Evolutionary conservation across 2,113 vertebrate genomes (phyloP), one percentile per base, ranked within the genome.

Genomic region (Onychostruthus taczanowskii): DNA sequence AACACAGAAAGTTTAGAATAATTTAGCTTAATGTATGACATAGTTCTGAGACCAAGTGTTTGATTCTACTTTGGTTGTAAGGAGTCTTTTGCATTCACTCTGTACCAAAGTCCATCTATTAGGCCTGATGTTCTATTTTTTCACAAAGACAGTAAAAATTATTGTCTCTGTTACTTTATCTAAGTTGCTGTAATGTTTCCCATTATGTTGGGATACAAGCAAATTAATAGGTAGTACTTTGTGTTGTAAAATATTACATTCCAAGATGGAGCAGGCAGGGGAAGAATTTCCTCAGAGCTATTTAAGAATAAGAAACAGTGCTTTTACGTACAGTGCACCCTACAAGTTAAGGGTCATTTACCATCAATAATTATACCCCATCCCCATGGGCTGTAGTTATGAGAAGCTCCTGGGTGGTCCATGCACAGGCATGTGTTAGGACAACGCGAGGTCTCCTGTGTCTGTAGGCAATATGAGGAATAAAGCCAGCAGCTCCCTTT

Each of bases 1-100:
- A 94, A 90, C 87, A 88, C 50, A 84, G 79, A 97, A 90, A 81
- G 69, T 72, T 96, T 88, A 84, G 73, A 89, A 78, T 44, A 13
- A 58, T 84, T 93, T 89, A 86, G 66, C 69, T 89, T 70, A 84
- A 84, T 80, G 55, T 33, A 59, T 1, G 8, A 81, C 68, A 59
- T 31, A 49, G 49, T 53, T 88, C 39, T 7, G 1, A 22, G 84
- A 94, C 43, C 13, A 55, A 81, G 52, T 28, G 33, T 58, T 59
- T 64, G 67, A 70, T 50, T 31, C 21, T 47, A 27, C 30, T 77
- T 87, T 37, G 46, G 77, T 69, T 77, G 59, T 55, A 37, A 43
- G 47, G 49, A 46, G 37, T 28, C 62, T 75, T 82, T 76, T 58
- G n/a, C 53, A 19, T 79, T 83, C 39, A 26, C 30, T 49, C 44